phyloP scores from a whole-genome alignment of 2,797 vertebrate genomes.

The Novumbra hubbsi region DNA sequence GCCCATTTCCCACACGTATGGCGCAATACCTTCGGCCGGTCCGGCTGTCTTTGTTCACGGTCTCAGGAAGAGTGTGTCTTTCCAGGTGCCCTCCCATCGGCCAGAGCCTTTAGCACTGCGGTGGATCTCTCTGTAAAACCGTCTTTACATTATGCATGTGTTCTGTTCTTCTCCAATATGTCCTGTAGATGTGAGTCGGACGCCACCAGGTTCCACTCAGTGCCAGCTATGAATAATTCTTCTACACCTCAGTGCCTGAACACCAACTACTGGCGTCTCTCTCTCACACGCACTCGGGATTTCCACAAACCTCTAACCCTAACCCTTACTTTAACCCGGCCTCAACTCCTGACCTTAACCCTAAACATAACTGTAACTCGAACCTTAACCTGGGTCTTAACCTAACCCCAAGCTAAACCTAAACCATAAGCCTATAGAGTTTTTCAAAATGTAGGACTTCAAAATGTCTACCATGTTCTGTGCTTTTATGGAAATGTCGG shows the following conservation, averaged over 20 bases:
- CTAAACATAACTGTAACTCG: not conserved
- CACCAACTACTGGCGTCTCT: not conserved
- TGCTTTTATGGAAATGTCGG: too few relatives aligned
- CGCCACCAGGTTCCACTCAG: not conserved
- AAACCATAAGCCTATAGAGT: too few relatives aligned
- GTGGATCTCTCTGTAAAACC: conserved; percentile 68
- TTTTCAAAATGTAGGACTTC: too few relatives aligned
- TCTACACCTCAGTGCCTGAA: not conserved
- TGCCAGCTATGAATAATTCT: not conserved
- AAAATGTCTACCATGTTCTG: too few relatives aligned
- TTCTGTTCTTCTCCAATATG: conserved; percentile 59
- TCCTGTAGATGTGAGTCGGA: conserved; percentile 28
- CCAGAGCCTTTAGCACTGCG: conserved; percentile 10
- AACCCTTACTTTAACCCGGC: not conserved
- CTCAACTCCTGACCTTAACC: not conserved
- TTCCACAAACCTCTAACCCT: not conserved
- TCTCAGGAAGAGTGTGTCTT: conserved; percentile 42
- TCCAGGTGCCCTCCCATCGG: conserved; percentile 31
- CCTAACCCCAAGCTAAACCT: too few relatives aligned
- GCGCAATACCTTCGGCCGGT: conserved; percentile 48
- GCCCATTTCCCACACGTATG: not conserved
- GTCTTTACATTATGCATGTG: conserved; percentile 69
- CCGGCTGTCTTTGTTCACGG: conserved; percentile 49
- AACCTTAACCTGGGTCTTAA: conserved; percentile 7
- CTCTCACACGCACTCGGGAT: not conserved